Percentiles rank a stretch among this genome's conserved stretches.
phyloP scores from a whole-genome alignment of 2,113 vertebrate genomes.

The Bos indicus region DNA sequence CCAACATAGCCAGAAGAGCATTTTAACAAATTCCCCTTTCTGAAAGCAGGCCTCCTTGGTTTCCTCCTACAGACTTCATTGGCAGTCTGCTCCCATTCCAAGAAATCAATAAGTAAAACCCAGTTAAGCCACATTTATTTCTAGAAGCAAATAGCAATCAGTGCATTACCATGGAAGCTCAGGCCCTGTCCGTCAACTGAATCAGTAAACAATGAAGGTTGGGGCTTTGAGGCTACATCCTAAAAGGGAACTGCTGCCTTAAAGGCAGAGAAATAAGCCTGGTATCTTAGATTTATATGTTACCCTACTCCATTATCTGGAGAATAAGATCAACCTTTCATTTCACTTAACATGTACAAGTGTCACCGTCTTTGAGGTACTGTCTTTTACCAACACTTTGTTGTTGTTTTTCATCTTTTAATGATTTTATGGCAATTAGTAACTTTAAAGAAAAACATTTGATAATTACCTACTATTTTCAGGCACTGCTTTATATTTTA shows the following conservation, averaged over 20 bases:
- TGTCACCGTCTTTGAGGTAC: not conserved
- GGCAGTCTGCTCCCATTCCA: not conserved
- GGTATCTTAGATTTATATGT: not conserved
- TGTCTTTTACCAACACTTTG: not conserved
- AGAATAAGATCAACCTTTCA: not conserved
- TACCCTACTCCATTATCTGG: not conserved
- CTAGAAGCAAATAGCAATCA: slow-evolving; percentile 51
- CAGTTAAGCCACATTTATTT: slow-evolving; percentile 64
- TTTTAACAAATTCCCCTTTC: not conserved
- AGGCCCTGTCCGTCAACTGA: not conserved
- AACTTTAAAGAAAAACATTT: not conserved
- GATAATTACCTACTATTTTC: not conserved
- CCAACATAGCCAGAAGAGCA: not conserved
- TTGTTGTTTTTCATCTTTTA: not conserved
- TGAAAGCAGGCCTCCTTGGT: not conserved
- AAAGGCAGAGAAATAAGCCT: not conserved
- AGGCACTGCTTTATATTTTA: not conserved
- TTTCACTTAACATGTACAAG: not conserved
- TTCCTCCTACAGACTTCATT: slow-evolving; percentile 18
- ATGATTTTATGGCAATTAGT: not conserved
- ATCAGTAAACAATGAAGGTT: not conserved
- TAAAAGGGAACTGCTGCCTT: not conserved
- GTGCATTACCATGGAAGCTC: not conserved
- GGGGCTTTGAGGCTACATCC: not conserved
- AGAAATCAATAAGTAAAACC: slow-evolving; percentile 45